phyloP scores from a whole-genome alignment of 2,113 vertebrate genomes.

The Sturnira hondurensis region DNA sequence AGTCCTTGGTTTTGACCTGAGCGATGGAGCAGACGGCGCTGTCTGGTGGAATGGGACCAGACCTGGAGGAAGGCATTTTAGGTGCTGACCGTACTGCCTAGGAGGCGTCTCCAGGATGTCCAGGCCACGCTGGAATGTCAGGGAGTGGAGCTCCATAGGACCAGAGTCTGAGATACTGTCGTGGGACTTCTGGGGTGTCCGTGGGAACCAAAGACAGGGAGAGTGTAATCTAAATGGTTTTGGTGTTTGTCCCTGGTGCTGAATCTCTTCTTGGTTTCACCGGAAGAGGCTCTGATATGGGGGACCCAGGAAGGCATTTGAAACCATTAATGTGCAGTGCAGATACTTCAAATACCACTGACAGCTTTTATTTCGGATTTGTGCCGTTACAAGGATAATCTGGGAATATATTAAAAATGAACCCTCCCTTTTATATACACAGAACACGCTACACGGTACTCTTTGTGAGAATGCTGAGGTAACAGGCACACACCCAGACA shows the following conservation, averaged over 20 bases:
- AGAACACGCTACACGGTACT: conserved; percentile 78
- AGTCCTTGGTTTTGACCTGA: background rate
- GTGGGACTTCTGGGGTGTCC: background rate
- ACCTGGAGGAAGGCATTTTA: background rate
- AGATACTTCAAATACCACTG: conserved; percentile 65
- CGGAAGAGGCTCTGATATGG: background rate
- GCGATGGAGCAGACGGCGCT: background rate
- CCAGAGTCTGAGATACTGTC: background rate
- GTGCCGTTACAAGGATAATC: conserved; percentile 78
- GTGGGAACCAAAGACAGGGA: background rate
- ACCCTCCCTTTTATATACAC: conserved; percentile 79
- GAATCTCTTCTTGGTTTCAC: background rate
- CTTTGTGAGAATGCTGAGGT: conserved; percentile 80
- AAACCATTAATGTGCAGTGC: background rate
- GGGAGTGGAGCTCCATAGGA: background rate
- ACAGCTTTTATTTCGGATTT: conserved; percentile 82
- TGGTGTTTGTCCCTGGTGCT: background rate
- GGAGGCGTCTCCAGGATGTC: background rate
- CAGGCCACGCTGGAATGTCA: background rate
- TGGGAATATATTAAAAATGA: conserved; percentile 76
- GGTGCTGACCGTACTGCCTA: background rate
- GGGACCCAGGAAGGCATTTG: background rate
- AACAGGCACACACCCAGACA: conserved; percentile 60
- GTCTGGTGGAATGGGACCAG: background rate
- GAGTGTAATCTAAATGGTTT: background rate